phyloP scores from a whole-genome alignment of 1,140 invertebrate species.

The Drosophila melanogaster region DNA sequence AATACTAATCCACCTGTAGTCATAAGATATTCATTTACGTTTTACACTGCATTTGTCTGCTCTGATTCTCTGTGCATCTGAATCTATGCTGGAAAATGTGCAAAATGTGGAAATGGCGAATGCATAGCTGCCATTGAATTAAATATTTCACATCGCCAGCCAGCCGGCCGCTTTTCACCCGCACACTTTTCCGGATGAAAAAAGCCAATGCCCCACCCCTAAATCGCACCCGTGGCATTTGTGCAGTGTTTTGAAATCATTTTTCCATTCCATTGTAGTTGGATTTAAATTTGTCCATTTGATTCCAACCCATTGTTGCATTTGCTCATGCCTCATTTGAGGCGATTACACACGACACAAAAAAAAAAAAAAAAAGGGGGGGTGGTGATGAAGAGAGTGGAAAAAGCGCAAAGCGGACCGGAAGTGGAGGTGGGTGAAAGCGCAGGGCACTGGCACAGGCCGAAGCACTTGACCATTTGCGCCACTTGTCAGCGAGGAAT shows the following conservation, averaged over 20 bases:
- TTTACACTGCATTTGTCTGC: conserved; percentile 18
- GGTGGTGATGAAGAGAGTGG: neutral
- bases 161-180: neutral
- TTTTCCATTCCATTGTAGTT: conserved; percentile 69
- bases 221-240: conserved; percentile 38
- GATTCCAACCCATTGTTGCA: conserved; percentile 35
- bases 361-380: too few relatives aligned
- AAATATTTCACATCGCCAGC: conserved; percentile 28
- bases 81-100: conserved; percentile 17
- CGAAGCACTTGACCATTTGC: conserved; percentile 40
- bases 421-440: conserved; percentile 8
- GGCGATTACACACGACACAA: conserved; percentile 46
- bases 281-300: conserved; percentile 63
- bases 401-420: conserved; percentile 2
- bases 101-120: conserved; percentile 12
- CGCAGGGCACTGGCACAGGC: neutral
- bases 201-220: conserved; percentile 4
- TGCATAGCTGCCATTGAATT: conserved; percentile 24
- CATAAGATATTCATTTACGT: conserved; percentile 32
- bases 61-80: conserved; percentile 12
- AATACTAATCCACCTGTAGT: conserved; percentile 33
- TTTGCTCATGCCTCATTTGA: conserved; percentile 66
- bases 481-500: conserved; percentile 25
- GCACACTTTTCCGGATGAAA: conserved; percentile 1
- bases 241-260: conserved; percentile 57